phyloP scores from a whole-genome alignment of 2,113 vertebrate species.

The Clarias macrocephalus region DNA sequence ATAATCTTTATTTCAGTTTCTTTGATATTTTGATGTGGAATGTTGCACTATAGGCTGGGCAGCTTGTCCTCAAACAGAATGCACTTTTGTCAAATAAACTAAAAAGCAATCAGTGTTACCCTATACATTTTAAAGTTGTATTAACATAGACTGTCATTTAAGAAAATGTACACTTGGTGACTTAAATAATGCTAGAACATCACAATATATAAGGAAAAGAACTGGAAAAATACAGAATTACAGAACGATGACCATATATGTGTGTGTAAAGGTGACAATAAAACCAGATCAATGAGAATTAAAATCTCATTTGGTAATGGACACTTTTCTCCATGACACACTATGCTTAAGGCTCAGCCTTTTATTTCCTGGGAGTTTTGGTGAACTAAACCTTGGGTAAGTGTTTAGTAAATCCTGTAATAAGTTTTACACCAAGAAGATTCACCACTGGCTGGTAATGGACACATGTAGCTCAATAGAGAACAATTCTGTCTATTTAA shows the following conservation, averaged over 20 bases:
- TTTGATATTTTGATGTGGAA: constrained; percentile 52
- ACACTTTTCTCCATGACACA: constrained; percentile 26
- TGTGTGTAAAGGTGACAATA: background rate
- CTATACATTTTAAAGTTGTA: constrained; percentile 20
- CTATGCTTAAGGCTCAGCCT: background rate
- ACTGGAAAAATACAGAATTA: background rate
- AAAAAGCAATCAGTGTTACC: constrained; percentile 42
- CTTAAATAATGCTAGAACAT: constrained; percentile 53
- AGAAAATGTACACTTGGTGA: constrained; percentile 35
- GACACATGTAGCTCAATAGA: constrained; percentile 26
- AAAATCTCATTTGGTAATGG: background rate
- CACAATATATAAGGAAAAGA: constrained; percentile 16
- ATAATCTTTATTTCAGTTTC: constrained; percentile 60
- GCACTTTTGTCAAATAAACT: constrained; percentile 34
- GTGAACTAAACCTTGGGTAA: background rate
- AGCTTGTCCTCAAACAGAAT: constrained; percentile 40
- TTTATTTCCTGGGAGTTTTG: background rate
- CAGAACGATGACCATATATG: background rate
- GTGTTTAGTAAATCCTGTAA: background rate
- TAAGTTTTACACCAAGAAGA: background rate
- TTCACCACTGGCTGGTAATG: constrained; percentile 3
- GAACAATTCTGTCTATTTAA: constrained; percentile 45
- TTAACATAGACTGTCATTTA: constrained; percentile 32
- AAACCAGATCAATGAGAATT: background rate
- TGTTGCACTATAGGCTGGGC: constrained; percentile 47